Base-by-base conservation (phyloP, 2,888 invertebrate species). In the Hirtodrosophila confusa region DNA sequence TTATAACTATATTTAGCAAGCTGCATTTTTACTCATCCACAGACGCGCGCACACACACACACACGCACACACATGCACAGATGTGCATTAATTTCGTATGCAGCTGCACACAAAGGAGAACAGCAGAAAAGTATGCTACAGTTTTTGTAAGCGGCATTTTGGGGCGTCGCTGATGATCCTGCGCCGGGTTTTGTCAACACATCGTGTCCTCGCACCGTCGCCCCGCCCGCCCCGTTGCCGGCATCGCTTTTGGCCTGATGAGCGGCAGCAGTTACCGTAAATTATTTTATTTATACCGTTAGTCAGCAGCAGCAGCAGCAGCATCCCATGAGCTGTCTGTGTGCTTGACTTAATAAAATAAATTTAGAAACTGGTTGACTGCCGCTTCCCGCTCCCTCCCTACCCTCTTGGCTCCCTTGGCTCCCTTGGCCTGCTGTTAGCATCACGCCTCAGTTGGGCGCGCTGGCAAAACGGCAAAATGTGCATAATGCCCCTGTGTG, bases 341-440 rank as follows among this genome's bases (percentile, higher is more conserved):
- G 87, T 84, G 84, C 87, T 86, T 84, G 84, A 84, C 86, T 84
- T 86, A 84, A 84, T 84, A 84, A 84, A 84, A 82, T 82, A 82
- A 86, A 82, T 82, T 86, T 82, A 82, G 82, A 86, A 86, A 53
- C 80, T 65, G 78, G 78, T 75, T 72, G 75, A 72, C 72, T 68
- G 55, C 51, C 58, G 49, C 33, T 17, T 23, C 29, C 40, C 37
- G 24, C 37, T 7, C 11, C 17, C 12, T 37, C 6, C 11, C 9
- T 10, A 9, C 10, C 12, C 17, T 17, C 17, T 17, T 17, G 17
- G 17, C 17, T 17, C 17, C 17, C 17, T 17, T 17, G 17, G 17
- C 17, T 27, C 23, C 41, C 29, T 29, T 40, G 9, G 11, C 36
- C 41, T 6, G 39, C 36, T 45, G 49, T 41, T 39, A 48, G 39